These are phyloP conservation scores for Ellobium chinense DNA, from an alignment of 2,888 invertebrate genomes.

Conservation along the genomic window DNA sequence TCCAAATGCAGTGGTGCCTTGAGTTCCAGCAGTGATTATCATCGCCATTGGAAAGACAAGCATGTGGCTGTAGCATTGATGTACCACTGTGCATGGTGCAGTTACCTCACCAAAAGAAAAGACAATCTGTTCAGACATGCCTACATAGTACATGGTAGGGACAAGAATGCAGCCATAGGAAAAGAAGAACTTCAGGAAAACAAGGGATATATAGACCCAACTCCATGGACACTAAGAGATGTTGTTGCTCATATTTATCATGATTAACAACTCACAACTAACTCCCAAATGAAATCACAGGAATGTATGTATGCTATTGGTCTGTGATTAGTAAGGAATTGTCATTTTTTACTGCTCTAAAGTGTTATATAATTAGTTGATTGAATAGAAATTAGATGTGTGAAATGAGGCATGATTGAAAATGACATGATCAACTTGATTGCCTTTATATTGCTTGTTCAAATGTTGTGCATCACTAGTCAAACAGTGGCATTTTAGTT, in stretches of 20 bases:
- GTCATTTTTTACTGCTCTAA: too few relatives aligned
- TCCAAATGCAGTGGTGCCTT: constrained; percentile 9
- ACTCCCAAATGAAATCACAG: too few relatives aligned
- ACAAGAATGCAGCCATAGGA: constrained; percentile 3
- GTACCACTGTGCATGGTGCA: constrained; percentile 23
- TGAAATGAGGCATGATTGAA: too few relatives aligned
- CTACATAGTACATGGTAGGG: constrained; percentile 2
- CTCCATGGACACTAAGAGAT: constrained; percentile 31
- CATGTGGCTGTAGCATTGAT: constrained; percentile 20
- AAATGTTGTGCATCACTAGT: too few relatives aligned
- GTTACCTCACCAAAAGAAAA: constrained; percentile 14
- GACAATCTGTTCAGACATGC: constrained; percentile 9
- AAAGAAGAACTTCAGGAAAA: constrained; percentile 16
- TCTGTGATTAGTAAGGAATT: background rate
- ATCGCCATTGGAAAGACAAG: constrained; percentile 30
- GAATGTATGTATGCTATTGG: background rate
- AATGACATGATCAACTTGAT: too few relatives aligned
- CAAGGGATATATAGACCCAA: constrained; percentile 24
- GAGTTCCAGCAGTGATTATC: constrained; percentile 18
- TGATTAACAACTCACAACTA: too few relatives aligned
- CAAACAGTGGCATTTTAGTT: too few relatives aligned
- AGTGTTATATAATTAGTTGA: too few relatives aligned
- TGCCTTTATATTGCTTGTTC: too few relatives aligned
- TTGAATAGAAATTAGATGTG: too few relatives aligned
- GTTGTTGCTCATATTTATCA: too few relatives aligned